phyloP scores from a whole-genome alignment of 1,140 invertebrate genomes.

The Eubasilissa regina region DNA sequence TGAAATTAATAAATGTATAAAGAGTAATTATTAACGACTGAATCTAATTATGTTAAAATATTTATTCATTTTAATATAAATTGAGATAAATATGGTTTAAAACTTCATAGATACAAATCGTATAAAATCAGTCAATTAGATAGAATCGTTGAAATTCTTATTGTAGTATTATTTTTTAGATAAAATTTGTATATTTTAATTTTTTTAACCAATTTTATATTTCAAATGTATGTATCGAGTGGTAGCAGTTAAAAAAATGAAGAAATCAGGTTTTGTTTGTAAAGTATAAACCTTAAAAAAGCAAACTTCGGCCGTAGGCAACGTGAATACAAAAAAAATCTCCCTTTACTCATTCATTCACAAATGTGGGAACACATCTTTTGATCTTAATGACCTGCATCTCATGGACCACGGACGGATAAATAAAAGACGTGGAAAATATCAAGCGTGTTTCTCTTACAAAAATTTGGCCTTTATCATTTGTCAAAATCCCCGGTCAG shows the following conservation, averaged over 20 bases:
- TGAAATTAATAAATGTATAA: too few relatives aligned
- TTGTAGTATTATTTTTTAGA: too few relatives aligned
- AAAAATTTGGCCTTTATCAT: slow-evolving; percentile 35
- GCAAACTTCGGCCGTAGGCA: neutral
- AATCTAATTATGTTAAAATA: too few relatives aligned
- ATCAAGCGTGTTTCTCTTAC: slow-evolving; percentile 26
- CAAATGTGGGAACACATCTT: slow-evolving; percentile 32
- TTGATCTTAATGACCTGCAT: slow-evolving; percentile 31
- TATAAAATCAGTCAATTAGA: too few relatives aligned
- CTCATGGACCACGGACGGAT: neutral
- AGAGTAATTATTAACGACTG: too few relatives aligned
- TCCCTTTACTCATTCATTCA: slow-evolving; percentile 24
- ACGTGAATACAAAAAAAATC: neutral
- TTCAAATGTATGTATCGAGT: neutral
- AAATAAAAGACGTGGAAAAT: slow-evolving; percentile 18
- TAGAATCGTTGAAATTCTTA: too few relatives aligned
- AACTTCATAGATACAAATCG: too few relatives aligned
- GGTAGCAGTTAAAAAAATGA: neutral
- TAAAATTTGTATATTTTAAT: too few relatives aligned
- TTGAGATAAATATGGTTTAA: too few relatives aligned
- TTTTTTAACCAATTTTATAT: too few relatives aligned
- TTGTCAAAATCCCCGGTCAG: slow-evolving; percentile 32
- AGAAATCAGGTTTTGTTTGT: neutral
- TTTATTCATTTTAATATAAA: too few relatives aligned
- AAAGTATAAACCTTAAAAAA: too few relatives aligned